Conservation (phyloP, 1,140 invertebrate genomes). For the Atta colombica region DNA sequence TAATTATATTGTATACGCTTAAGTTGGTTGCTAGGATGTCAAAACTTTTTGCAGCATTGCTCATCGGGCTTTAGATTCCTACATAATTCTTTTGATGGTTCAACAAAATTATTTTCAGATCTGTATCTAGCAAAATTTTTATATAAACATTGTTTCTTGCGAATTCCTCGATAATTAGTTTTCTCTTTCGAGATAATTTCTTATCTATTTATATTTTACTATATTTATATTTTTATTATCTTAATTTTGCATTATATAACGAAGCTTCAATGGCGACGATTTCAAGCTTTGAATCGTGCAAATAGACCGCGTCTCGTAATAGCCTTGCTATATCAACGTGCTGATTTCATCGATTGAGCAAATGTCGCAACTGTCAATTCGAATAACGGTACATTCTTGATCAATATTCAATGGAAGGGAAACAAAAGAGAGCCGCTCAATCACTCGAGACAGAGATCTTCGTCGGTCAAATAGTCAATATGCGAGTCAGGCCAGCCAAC, state of each 20-base stretch:
- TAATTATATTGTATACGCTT: too few relatives aligned
- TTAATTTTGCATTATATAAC: not conserved
- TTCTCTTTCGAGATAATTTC: not conserved
- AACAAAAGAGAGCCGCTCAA: slow-evolving; percentile 66
- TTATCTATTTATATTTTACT: not conserved
- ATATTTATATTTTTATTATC: not conserved
- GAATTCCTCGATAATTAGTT: not conserved
- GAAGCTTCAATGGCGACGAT: not conserved
- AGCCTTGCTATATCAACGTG: not conserved
- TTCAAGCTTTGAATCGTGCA: not conserved
- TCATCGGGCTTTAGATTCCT: too few relatives aligned
- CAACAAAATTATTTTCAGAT: too few relatives aligned
- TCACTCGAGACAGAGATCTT: slow-evolving; percentile 76
- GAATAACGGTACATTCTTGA: slow-evolving; percentile 25
- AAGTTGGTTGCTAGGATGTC: too few relatives aligned
- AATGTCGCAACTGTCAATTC: slow-evolving; percentile 40
- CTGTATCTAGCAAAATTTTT: too few relatives aligned
- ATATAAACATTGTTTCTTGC: not conserved
- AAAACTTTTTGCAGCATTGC: too few relatives aligned
- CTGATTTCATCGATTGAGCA: slow-evolving; percentile 37
- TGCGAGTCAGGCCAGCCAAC: slow-evolving; percentile 47
- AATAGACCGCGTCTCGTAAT: not conserved
- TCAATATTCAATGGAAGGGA: not conserved
- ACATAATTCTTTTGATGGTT: too few relatives aligned
- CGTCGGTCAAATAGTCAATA: slow-evolving; percentile 62